phyloP scores from a whole-genome alignment of 2,888 invertebrate species.

The Cheilosia vulpina region DNA sequence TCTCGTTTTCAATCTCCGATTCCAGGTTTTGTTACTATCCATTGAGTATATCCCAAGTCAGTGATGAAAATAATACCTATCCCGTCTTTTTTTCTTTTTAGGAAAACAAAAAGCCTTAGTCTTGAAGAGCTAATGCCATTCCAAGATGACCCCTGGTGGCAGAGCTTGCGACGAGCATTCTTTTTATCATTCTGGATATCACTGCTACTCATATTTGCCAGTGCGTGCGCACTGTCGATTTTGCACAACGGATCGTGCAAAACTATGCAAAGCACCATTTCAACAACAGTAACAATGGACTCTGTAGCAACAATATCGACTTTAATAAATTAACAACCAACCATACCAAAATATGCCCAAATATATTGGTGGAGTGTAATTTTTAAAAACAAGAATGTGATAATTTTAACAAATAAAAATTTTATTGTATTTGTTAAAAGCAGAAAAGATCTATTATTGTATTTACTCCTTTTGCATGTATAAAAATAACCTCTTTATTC shows the following conservation, averaged over 20 bases:
- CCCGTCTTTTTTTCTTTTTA: conserved; percentile 71
- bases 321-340: background rate
- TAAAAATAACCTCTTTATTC: background rate
- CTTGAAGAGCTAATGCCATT: conserved; percentile 84
- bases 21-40: too few species aligned
- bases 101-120: conserved; percentile 82
- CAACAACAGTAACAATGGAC: conserved; percentile 45
- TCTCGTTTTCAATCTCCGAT: background rate
- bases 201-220: conserved; percentile 84
- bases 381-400: background rate
- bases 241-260: conserved; percentile 73
- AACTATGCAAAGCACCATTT: conserved; percentile 51
- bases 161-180: conserved; percentile 83
- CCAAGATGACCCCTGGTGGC: conserved; percentile 84
- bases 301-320: conserved; percentile 31
- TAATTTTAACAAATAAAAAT: background rate
- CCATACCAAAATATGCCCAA: background rate
- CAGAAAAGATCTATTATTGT: background rate
- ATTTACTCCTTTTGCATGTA: background rate
- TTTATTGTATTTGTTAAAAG: background rate
- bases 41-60: too few species aligned
- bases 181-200: conserved; percentile 84
- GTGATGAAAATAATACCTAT: background rate
- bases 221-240: conserved; percentile 83
- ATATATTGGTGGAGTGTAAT: background rate